These are phyloP conservation scores for Cyprinodon diabolis DNA, from an alignment of 2,797 vertebrate genomes.

Conservation along the genomic window DNA sequence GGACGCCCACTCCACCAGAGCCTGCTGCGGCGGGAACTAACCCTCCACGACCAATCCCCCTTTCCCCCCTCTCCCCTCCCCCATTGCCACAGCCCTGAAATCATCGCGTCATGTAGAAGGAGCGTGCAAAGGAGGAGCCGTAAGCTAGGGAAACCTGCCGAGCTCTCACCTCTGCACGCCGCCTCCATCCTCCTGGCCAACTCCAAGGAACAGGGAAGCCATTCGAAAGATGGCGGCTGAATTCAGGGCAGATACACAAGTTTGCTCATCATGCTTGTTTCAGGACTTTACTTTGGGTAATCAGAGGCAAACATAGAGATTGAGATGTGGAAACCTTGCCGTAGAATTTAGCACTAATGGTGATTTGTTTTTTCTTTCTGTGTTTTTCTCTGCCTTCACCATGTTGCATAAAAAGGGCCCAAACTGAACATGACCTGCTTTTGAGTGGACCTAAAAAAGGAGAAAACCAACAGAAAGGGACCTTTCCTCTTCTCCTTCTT, in stretches of 20 bases:
- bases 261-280: constrained; percentile 15
- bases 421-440: constrained; percentile 41
- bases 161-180: constrained; percentile 51
- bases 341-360: constrained; percentile 68
- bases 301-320: constrained; percentile 28
- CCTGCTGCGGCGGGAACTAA: constrained; percentile 86
- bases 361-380: constrained; percentile 34
- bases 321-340: constrained; percentile 35
- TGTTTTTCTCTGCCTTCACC: constrained; percentile 50
- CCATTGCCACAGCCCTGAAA: constrained; percentile 43
- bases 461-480: constrained; percentile 1
- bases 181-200: constrained; percentile 48
- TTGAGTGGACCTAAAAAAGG: constrained; percentile 15
- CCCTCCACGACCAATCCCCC: constrained; percentile 2
- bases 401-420: constrained; percentile 48
- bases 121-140: constrained; percentile 24
- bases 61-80: constrained; percentile 11
- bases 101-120: constrained; percentile 41
- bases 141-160: constrained; percentile 22
- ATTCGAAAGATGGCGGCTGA: constrained; percentile 20
- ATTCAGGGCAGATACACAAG: constrained; percentile 10
- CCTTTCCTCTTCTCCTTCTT: constrained; percentile 9
- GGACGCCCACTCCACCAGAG: constrained; percentile 81
- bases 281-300: constrained; percentile 23
- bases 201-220: constrained; percentile 23